Base-by-base conservation (phyloP, 2,888 invertebrate genomes). In the Deilephila porcellus region DNA sequence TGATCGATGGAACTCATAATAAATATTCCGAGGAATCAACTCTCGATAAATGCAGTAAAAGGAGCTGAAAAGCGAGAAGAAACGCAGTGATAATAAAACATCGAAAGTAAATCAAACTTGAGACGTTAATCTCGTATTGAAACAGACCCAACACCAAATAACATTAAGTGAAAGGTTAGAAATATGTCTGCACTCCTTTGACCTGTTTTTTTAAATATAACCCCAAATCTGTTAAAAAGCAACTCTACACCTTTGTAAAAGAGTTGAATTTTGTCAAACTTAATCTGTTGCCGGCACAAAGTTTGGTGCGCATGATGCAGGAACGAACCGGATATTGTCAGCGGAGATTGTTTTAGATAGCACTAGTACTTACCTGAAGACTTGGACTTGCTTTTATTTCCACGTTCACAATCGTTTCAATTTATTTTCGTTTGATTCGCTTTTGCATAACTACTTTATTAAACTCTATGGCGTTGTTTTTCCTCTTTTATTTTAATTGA, bases 271-370 rank as follows among this genome's bases (percentile, higher is more conserved):
- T 62, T 32, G 14, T 19, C 3, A 4, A 32, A 6, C 25, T 29
- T 52, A 11, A 17, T 20, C 29, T 64, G 32, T 11, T n/a, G 29
- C 29, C 34, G 53, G 56, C 73, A 76, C 32, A 73, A 80, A 81
- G 78, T 80, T 81, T 77, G 76, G 74, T 73, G 64, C 76, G 77
- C 53, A 73, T 78, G 79, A 85, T 84, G 82, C 82, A 76, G 79
- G 77, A 83, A 78, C 74, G 81, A 83, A 79, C 80, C 89, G 90
- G 90, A 90, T 89, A 90, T 90, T 90, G 84, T 86, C 82, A 74
- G 79, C 86, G 90, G 90, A 90, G 89, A 90, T 90, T 89, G 88
- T 90, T 90, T 89, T 87, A 88, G 88, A 85, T 87, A 87, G 84
- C 81, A 80, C 85, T 85, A 80, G 83, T 83, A 80, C 79, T 81